A percentile compares a stretch with the other conserved stretches of the same genome.
These are phyloP conservation scores for Podarcis cretensis DNA, from an alignment of 2,113 vertebrate species.

Conservation along the genomic window DNA sequence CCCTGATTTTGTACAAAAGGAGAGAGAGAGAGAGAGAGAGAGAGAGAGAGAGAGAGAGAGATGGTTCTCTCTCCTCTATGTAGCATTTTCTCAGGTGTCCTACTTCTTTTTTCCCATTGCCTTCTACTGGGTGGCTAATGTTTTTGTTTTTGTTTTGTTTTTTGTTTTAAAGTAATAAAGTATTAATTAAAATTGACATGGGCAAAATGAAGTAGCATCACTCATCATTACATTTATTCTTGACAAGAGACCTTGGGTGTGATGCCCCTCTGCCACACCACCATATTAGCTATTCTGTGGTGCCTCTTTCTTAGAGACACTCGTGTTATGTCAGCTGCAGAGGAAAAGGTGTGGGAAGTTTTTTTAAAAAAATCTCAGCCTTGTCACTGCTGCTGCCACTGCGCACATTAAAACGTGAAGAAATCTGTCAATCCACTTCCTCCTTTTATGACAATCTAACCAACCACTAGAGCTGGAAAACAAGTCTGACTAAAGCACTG, in stretches of 20 bases:
- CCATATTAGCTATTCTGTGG: not conserved
- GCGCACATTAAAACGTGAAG: not conserved
- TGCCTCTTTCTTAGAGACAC: not conserved
- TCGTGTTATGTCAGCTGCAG: not conserved
- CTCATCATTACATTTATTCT: not conserved
- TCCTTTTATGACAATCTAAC: not conserved
- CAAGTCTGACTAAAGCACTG: not conserved
- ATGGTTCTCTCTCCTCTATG: not conserved
- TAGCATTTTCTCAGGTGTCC: not conserved
- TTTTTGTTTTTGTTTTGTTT: not conserved
- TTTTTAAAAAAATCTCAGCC: no score
- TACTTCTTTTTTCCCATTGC: not conserved
- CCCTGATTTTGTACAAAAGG: no score
- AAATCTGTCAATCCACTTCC: conserved; percentile 5
- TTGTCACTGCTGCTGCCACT: not conserved
- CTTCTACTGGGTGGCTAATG: not conserved
- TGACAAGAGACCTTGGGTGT: not conserved
- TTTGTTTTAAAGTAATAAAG: not conserved
- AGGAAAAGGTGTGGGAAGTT: not conserved
- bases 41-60: no score
- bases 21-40: no score
- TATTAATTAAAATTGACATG: not conserved
- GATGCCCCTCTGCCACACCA: not conserved
- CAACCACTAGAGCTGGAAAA: conserved; percentile 4
- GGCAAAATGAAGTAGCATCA: not conserved